phyloP scores from a whole-genome alignment of 2,113 vertebrate genomes.

The Furnarius figulus region DNA sequence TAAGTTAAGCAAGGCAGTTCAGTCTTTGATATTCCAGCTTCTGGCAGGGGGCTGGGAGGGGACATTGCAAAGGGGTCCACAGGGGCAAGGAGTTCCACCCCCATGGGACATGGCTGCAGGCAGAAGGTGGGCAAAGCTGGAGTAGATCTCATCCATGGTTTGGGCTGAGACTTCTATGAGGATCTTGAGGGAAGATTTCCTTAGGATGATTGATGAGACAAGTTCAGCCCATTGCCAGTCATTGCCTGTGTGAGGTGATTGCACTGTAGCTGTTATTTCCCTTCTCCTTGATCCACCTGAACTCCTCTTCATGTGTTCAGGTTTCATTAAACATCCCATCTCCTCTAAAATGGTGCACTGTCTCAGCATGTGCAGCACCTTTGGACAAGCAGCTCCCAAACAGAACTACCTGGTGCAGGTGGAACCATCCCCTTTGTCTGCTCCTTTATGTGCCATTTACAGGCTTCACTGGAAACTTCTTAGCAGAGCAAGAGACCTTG shows the following conservation, averaged over 20 bases:
- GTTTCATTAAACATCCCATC: neutral
- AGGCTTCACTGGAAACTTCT: neutral
- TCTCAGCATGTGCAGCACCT: neutral
- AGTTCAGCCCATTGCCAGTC: neutral
- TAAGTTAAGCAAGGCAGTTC: neutral
- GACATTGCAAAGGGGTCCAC: accelerated
- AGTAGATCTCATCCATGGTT: neutral
- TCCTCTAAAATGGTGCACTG: neutral
- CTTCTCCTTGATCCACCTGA: neutral
- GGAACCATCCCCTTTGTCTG: neutral
- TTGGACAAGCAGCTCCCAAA: neutral
- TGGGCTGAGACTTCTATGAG: neutral
- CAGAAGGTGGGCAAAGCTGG: neutral
- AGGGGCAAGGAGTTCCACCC: neutral
- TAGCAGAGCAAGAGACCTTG: neutral
- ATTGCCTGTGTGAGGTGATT: neutral
- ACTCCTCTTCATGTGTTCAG: accelerated
- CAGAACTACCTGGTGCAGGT: neutral
- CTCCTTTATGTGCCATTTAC: neutral
- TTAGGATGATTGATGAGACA: neutral
- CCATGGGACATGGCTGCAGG: neutral
- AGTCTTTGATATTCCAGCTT: neutral
- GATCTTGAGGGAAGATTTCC: neutral
- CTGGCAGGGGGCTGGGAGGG: neutral
- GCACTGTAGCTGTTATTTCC: neutral